These are phyloP conservation scores for Zaprionus tsacasi DNA, from an alignment of 1,140 invertebrate genomes.

Conservation along the genomic window DNA sequence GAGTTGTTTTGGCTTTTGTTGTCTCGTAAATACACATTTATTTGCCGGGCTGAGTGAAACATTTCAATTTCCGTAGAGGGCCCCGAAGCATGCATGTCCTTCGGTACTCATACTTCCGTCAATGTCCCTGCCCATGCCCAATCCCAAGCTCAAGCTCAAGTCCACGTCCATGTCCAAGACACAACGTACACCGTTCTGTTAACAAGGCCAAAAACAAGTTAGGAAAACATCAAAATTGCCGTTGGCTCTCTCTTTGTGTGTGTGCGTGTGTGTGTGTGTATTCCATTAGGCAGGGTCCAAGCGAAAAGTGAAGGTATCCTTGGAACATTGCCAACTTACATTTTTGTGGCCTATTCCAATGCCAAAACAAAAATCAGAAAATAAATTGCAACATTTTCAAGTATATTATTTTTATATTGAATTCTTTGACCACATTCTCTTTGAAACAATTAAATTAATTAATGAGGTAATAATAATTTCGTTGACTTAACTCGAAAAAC, in stretches of 20 bases:
- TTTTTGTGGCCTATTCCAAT: conserved; percentile 28
- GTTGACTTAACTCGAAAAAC: background rate
- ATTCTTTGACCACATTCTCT: background rate
- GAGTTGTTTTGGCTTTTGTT: conserved; percentile 58
- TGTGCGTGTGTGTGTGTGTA: conserved; percentile 25
- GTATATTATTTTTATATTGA: background rate
- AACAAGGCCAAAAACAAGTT: conserved; percentile 38
- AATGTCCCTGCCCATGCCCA: background rate
- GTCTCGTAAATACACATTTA: conserved; percentile 71
- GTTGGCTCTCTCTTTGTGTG: conserved; percentile 50
- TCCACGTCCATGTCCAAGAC: background rate
- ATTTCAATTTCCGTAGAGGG: conserved; percentile 76
- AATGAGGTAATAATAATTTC: background rate
- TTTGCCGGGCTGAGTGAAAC: conserved; percentile 60
- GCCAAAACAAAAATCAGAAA: conserved; percentile 6
- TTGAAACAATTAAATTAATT: background rate
- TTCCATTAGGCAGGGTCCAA: conserved; percentile 60
- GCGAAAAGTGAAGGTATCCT: conserved; percentile 24
- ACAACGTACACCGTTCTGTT: background rate
- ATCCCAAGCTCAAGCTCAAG: background rate
- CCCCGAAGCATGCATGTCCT: conserved; percentile 43
- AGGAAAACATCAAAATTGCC: conserved; percentile 60
- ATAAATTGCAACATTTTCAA: background rate
- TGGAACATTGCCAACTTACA: conserved; percentile 37
- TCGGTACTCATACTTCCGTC: conserved; percentile 22